A percentile compares a stretch with the other conserved stretches of the same genome.
Evolutionary conservation across 2,797 vertebrate genomes (phyloP).

Genomic region (Tapirus indicus): DNA sequence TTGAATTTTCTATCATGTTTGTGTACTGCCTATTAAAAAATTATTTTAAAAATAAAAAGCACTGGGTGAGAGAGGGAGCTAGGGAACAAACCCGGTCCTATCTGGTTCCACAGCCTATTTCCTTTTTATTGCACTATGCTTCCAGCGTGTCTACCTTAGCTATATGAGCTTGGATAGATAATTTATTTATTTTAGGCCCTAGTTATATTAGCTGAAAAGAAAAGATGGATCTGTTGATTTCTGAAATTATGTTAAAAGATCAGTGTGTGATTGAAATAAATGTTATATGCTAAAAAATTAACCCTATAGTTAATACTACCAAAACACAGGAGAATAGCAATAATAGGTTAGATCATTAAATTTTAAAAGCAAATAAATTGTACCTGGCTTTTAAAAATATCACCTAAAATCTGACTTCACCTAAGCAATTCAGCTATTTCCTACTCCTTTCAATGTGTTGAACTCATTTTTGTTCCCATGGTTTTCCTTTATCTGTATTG

Average conservation of each 20-base stretch:
- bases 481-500: neutral
- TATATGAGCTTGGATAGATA: neutral
- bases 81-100: neutral
- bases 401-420: neutral
- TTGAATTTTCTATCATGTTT: neutral
- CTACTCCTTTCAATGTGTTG: neutral
- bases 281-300: neutral
- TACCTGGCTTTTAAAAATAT: neutral
- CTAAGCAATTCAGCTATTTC: neutral
- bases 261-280: neutral
- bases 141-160: neutral
- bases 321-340: neutral
- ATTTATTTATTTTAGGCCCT: constrained; percentile 38
- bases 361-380: constrained; percentile 3
- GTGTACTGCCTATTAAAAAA: neutral
- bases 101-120: neutral
- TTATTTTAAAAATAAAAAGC: neutral
- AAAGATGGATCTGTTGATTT: neutral
- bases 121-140: neutral
- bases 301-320: neutral
- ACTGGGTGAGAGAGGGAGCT: neutral
- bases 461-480: neutral
- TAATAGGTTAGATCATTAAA: neutral
- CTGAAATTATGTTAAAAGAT: neutral
- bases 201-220: constrained; percentile 1